Evolutionary conservation across 2,113 vertebrate species (phyloP).

Genomic region (Propithecus coquereli): DNA sequence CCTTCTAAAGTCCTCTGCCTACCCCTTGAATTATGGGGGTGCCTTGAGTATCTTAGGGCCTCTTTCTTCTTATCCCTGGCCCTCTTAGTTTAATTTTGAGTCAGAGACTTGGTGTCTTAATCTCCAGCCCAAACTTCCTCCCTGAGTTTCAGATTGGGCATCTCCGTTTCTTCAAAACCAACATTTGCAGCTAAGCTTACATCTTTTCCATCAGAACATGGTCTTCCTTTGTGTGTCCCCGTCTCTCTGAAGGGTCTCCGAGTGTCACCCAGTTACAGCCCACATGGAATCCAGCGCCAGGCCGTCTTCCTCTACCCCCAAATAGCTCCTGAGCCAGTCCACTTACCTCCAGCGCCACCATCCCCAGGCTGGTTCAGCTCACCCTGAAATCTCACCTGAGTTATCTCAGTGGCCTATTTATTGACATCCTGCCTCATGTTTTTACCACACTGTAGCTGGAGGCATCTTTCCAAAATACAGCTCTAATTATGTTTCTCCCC

Average conservation of each 20-base stretch:
- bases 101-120: not conserved
- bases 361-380: not conserved
- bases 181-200: not conserved
- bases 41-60: not conserved
- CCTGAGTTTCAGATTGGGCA: not conserved
- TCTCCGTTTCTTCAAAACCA: not conserved
- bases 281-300: not conserved
- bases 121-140: not conserved
- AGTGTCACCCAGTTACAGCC: not conserved
- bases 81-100: not conserved
- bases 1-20: not conserved
- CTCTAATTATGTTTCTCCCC: not conserved
- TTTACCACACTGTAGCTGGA: not conserved
- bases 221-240: not conserved
- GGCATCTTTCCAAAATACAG: not conserved
- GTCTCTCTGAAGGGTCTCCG: not conserved
- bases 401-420: not conserved
- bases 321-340: not conserved
- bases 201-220: not conserved
- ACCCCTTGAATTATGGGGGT: not conserved
- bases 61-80: not conserved
- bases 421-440: not conserved
- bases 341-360: not conserved
- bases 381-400: not conserved
- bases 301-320: not conserved